Percentiles rank a stretch among this genome's conserved stretches.
Conservation (phyloP, 2,888 invertebrate genomes). For the Cactoblastis cactorum region DNA sequence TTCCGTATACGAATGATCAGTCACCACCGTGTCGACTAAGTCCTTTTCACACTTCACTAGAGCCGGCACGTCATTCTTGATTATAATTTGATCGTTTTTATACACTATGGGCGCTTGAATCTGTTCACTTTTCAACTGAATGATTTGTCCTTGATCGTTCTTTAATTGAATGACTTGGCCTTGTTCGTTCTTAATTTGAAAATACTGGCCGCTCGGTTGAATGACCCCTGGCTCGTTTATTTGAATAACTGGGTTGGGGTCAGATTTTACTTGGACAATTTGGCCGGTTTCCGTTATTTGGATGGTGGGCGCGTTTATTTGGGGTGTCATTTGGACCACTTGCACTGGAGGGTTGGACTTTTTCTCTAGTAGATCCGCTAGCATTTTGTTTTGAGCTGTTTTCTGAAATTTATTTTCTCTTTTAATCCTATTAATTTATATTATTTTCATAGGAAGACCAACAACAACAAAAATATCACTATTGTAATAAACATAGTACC, state of each 20-base stretch:
- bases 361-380: conserved; percentile 90
- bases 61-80: conserved; percentile 39
- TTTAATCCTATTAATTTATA: too few species aligned
- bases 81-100: conserved; percentile 55
- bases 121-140: conserved; percentile 64
- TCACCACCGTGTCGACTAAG: conserved; percentile 42
- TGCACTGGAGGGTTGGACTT: conserved; percentile 80
- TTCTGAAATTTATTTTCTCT: conserved; percentile 52
- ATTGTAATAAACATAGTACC: too few species aligned
- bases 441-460: too few species aligned
- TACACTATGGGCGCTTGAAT: conserved; percentile 47
- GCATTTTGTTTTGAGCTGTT: conserved; percentile 84
- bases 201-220: conserved; percentile 50
- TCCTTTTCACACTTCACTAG: conserved; percentile 50
- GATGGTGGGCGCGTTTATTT: conserved; percentile 68
- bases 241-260: conserved; percentile 54
- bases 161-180: conserved; percentile 68
- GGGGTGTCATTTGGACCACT: conserved; percentile 67
- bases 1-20: conserved; percentile 64
- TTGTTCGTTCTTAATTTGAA: conserved; percentile 69
- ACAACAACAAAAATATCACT: too few species aligned
- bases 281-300: conserved; percentile 73
- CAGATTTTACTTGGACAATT: conserved; percentile 67
- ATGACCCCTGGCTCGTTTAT: conserved; percentile 48
- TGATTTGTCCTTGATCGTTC: conserved; percentile 69